Conservation (phyloP, 2,113 vertebrate species). For the Picathartes gymnocephalus region DNA sequence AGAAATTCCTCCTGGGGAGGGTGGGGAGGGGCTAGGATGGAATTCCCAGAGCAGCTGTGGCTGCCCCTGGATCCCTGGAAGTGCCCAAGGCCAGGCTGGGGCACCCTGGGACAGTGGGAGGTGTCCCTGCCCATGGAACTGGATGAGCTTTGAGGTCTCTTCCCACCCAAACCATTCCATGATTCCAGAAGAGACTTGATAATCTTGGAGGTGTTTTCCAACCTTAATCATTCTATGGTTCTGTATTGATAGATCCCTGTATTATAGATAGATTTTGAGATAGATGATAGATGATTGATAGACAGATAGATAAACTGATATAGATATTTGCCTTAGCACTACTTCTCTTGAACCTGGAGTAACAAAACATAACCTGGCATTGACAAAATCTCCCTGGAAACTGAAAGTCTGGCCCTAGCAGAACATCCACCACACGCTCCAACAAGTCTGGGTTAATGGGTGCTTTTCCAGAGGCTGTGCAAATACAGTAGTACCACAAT, state of each 20-base stretch:
- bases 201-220: not conserved
- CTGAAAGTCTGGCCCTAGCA: not conserved
- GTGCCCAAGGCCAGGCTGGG: accelerated
- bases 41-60: not conserved
- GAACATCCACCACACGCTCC: not conserved
- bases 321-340: not conserved
- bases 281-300: not conserved
- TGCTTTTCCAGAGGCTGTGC: not conserved
- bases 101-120: accelerated
- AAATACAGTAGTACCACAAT: not conserved
- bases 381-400: not conserved
- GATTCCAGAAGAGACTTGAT: not conserved
- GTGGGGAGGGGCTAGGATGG: not conserved
- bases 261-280: not conserved
- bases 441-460: not conserved
- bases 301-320: not conserved
- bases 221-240: not conserved
- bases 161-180: not conserved
- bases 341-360: not conserved
- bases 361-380: not conserved
- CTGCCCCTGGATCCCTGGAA: not conserved
- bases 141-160: not conserved
- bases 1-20: not conserved
- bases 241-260: not conserved
- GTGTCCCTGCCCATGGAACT: not conserved